Percentiles rank a stretch among this genome's conserved stretches.
These are phyloP conservation scores for Heliconius charithonia DNA, from an alignment of 2,888 invertebrate genomes.

Conservation along the genomic window DNA sequence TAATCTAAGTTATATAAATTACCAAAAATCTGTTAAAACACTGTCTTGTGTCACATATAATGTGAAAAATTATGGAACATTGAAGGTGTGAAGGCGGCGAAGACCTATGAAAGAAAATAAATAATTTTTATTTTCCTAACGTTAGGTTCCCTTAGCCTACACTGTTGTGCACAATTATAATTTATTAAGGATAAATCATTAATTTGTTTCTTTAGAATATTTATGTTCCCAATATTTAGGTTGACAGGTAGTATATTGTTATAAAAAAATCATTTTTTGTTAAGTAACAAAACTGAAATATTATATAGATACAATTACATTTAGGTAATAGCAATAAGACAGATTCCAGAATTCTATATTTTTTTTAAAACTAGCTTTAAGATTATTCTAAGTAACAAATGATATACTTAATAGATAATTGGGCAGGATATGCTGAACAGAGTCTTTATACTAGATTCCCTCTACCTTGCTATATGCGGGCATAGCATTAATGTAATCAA, in stretches of 20 bases:
- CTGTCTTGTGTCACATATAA: background rate
- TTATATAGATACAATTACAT: background rate
- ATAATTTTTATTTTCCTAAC: background rate
- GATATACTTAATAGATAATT: background rate
- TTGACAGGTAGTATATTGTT: background rate
- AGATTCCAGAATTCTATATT: conserved; percentile 18
- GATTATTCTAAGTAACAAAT: background rate
- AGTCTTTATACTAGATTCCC: background rate
- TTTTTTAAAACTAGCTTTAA: background rate
- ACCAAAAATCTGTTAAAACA: too few species aligned
- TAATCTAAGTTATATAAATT: background rate
- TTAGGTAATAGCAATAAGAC: background rate
- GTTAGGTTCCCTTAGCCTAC: background rate
- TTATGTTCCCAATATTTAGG: background rate
- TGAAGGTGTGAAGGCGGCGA: too few species aligned
- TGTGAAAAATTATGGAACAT: background rate
- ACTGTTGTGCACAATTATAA: background rate
- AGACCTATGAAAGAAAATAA: background rate
- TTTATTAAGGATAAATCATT: too few species aligned
- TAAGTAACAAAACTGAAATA: background rate
- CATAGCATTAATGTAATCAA: background rate
- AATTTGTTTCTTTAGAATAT: background rate
- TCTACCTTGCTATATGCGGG: background rate
- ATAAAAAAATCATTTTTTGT: background rate
- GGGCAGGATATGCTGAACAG: background rate